phyloP scores from a whole-genome alignment of 2,888 invertebrate species.

The Vanessa cardui region DNA sequence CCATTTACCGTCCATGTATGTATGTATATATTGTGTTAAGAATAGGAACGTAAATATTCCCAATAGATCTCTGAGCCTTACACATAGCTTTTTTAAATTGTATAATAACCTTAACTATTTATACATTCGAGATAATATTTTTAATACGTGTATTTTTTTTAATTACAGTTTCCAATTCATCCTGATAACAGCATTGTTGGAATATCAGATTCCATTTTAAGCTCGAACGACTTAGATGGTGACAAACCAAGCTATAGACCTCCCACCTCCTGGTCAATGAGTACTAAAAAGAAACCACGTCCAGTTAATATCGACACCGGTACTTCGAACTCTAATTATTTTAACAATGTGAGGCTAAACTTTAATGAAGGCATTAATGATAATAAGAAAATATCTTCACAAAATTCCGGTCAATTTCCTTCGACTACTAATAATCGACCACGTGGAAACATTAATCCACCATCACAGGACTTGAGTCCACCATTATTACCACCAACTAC shows the following conservation, averaged over 20 bases:
- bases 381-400: slow-evolving; percentile 14
- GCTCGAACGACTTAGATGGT: slow-evolving; percentile 63
- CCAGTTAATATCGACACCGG: slow-evolving; percentile 4
- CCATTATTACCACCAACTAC: slow-evolving; percentile 54
- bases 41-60: no score
- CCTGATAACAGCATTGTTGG: slow-evolving; percentile 73
- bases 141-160: not conserved
- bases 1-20: no score
- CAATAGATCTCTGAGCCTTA: no score
- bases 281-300: slow-evolving; percentile 34
- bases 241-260: slow-evolving; percentile 77
- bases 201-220: slow-evolving; percentile 68
- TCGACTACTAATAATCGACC: slow-evolving; percentile 7
- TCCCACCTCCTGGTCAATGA: slow-evolving; percentile 81
- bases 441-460: slow-evolving; percentile 47
- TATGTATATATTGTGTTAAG: no score
- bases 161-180: slow-evolving; percentile 69
- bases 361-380: slow-evolving; percentile 10
- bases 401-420: not conserved
- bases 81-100: no score
- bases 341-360: slow-evolving; percentile 13
- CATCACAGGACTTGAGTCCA: slow-evolving; percentile 57
- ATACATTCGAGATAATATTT: not conserved
- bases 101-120: not conserved
- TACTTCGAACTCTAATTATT: slow-evolving; percentile 5